These are phyloP conservation scores for Sympetrum striolatum DNA, from an alignment of 2,888 invertebrate genomes.

Conservation along the genomic window DNA sequence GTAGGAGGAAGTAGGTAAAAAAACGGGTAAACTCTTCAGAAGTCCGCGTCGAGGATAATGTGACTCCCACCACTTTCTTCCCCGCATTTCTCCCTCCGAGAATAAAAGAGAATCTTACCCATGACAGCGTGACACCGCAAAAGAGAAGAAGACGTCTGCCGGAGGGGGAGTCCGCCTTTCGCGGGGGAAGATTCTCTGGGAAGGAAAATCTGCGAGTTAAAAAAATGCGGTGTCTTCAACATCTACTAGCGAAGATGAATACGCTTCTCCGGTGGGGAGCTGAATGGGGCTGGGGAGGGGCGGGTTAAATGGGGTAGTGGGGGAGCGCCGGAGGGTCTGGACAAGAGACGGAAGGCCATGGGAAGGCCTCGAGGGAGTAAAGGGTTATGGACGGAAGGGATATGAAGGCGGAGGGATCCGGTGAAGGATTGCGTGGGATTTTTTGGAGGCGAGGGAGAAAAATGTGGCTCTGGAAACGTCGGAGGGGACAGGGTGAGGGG, in stretches of 20 bases:
- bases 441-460: not conserved
- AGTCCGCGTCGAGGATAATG: not conserved
- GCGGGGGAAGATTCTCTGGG: not conserved
- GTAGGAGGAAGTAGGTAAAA: not conserved
- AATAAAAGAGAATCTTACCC: not conserved
- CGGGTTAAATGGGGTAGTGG: not conserved
- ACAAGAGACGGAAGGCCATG: not conserved
- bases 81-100: not conserved
- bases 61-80: not conserved
- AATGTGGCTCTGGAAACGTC: not conserved
- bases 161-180: not conserved
- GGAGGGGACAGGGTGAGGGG: not conserved
- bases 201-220: not conserved
- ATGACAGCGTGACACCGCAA: not conserved
- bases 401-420: not conserved
- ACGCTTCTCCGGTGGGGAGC: not conserved
- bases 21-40: not conserved
- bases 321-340: not conserved
- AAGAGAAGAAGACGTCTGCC: no score
- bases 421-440: not conserved
- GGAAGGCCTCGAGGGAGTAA: not conserved
- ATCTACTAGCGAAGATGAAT: not conserved
- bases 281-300: not conserved
- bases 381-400: not conserved
- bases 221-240: not conserved